Evolutionary conservation across 2,797 vertebrate species (phyloP), one percentile per base, ranked within the genome.

Genomic region (Neopelma chrysocephalum): DNA sequence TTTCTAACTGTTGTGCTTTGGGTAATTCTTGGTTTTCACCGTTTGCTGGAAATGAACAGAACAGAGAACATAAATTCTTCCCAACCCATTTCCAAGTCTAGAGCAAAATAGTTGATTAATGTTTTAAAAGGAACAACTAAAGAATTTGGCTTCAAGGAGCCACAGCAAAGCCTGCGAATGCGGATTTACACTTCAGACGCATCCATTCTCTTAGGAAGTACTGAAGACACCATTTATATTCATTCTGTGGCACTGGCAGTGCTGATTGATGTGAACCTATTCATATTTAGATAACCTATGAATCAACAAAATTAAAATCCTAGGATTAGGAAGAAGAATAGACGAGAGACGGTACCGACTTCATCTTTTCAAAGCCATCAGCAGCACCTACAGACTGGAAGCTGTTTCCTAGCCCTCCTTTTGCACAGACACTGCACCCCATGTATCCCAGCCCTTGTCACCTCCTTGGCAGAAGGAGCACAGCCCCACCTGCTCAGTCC

Each of bases 361-460:
- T 64, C 53, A 45, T 60, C 31, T 26, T 7, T 32, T 15, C n/a
- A 25, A 47, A 70, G 29, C 5, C 70, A 19, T 48, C 31, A 48
- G 45, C 54, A 86, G 31, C 50, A 18, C 12, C 36, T 3, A 10
- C 13, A 3, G 1, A 0, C 0, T 8, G 40, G n/a, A 76, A 75
- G 65, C 38, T 5, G 4, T 2, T 69, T 12, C 22, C 45, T 7
- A 3, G 50, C 23, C 21, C 4, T 56, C 15, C 53, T 42, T 13
- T 8, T 6, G 3, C 25, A 3, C 0, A 3, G 43, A 34, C 5
- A 15, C 54, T 3, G 26, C 29, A 13, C 8, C 45, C 36, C 4
- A 1, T 25, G 0, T 4, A 42, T 9, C 40, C n/a, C 56, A 31
- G 69, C 25, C 51, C 1, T 0, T 6, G 36, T 9, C 22, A 32